Conservation (phyloP, 2,888 invertebrate genomes). For the Drosophila cognata region DNA sequence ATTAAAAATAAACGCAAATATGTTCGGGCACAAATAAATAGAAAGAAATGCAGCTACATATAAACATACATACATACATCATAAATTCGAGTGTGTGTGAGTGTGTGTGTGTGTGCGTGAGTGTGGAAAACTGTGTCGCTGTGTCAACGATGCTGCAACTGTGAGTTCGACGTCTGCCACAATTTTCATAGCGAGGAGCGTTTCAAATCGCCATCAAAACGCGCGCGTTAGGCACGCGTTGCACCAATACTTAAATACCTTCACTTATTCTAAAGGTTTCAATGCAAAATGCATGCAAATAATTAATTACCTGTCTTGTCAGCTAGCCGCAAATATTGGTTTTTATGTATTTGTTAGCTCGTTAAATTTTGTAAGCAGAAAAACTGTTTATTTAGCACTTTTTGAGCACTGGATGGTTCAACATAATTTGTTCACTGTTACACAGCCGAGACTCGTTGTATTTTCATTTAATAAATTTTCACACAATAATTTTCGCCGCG, state of each 20-base stretch:
- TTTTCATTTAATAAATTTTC: slow-evolving; percentile 43
- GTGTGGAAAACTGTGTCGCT: slow-evolving; percentile 75
- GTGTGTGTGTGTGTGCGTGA: slow-evolving; percentile 38
- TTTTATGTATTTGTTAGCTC: slow-evolving; percentile 7
- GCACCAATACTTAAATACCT: slow-evolving; percentile 35
- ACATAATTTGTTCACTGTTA: slow-evolving; percentile 38
- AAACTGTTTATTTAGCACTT: slow-evolving; percentile 39
- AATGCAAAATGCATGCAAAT: slow-evolving; percentile 5
- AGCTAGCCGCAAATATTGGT: slow-evolving; percentile 10
- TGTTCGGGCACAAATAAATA: slow-evolving; percentile 53
- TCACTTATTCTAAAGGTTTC: slow-evolving; percentile 2
- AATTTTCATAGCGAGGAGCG: slow-evolving; percentile 45
- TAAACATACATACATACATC: neutral
- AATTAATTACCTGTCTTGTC: slow-evolving; percentile 39
- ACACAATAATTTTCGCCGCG: slow-evolving; percentile 41
- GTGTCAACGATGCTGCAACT: slow-evolving; percentile 68
- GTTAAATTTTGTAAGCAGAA: slow-evolving; percentile 7
- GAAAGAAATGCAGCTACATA: slow-evolving; percentile 38
- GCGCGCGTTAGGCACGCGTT: slow-evolving; percentile 36
- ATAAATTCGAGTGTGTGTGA: slow-evolving; percentile 10
- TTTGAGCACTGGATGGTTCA: slow-evolving; percentile 26
- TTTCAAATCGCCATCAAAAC: slow-evolving; percentile 48
- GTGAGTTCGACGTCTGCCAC: slow-evolving; percentile 32
- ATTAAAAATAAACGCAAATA: slow-evolving; percentile 62
- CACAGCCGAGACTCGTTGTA: slow-evolving; percentile 35